A percentile compares a stretch with the other conserved stretches of the same genome.
Conservation (phyloP, 2,888 invertebrate species). For the Coelogynopora nodosa region DNA sequence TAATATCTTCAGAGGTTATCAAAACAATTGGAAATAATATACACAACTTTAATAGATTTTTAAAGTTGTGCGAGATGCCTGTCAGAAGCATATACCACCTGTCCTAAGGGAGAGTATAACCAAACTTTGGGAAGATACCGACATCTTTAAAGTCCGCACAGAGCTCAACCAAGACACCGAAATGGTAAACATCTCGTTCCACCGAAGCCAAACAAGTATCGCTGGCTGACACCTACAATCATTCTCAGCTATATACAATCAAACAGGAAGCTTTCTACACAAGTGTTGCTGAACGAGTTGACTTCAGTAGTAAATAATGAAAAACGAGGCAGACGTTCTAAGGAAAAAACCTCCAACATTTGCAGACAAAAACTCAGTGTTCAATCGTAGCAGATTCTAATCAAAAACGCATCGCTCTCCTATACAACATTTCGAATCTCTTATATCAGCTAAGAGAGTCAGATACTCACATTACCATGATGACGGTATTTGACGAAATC, state of each 20-base stretch:
- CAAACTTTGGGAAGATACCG: background rate
- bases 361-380: too few relatives aligned
- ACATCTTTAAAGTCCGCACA: background rate
- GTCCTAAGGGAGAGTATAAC: too few relatives aligned
- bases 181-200: background rate
- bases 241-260: background rate
- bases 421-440: background rate
- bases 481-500: background rate
- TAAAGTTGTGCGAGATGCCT: background rate
- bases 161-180: background rate
- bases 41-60: background rate
- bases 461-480: background rate
- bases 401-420: background rate
- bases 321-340: background rate
- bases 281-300: background rate
- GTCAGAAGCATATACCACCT: too few relatives aligned
- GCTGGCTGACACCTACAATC: background rate
- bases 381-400: background rate
- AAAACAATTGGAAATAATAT: background rate
- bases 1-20: background rate
- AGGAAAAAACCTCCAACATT: background rate
- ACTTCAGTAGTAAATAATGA: background rate
- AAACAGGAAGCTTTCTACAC: background rate
- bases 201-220: background rate
- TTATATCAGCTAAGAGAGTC: background rate